phyloP scores from a whole-genome alignment of 2,888 invertebrate species.

The Nemapogon koenigi region DNA sequence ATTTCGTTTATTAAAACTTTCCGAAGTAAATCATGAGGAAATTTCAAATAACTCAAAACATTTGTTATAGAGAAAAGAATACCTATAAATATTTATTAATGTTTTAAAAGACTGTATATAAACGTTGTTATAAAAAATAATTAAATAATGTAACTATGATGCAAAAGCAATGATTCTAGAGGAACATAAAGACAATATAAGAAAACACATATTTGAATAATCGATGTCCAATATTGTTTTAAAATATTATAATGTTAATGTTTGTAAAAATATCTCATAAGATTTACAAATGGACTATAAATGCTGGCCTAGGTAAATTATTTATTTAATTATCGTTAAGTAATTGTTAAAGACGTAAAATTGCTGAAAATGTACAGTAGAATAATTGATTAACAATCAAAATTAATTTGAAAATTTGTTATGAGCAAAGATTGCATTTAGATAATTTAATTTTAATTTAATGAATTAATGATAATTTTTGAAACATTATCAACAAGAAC shows the following conservation, averaged over 20 bases:
- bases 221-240: slow-evolving; percentile 1
- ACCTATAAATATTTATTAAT: slow-evolving; percentile 10
- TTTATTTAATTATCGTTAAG: too few relatives aligned
- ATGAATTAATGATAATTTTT: too few relatives aligned
- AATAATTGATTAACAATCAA: too few relatives aligned
- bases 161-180: slow-evolving; percentile 36
- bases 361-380: too few relatives aligned
- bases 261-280: slow-evolving; percentile 3
- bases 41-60: background rate
- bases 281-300: too few relatives aligned
- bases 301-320: too few relatives aligned
- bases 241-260: background rate
- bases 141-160: background rate
- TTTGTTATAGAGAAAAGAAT: slow-evolving; percentile 1
- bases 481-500: too few relatives aligned
- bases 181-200: slow-evolving; percentile 60
- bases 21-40: background rate
- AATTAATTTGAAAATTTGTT: too few relatives aligned
- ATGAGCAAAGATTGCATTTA: too few relatives aligned
- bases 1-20: slow-evolving; percentile 1
- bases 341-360: too few relatives aligned
- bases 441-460: too few relatives aligned
- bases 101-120: slow-evolving; percentile 49
- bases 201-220: slow-evolving; percentile 4
- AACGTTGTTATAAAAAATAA: slow-evolving; percentile 19